phyloP scores from a whole-genome alignment of 2,113 vertebrate species.

The Heterochromis multidens region DNA sequence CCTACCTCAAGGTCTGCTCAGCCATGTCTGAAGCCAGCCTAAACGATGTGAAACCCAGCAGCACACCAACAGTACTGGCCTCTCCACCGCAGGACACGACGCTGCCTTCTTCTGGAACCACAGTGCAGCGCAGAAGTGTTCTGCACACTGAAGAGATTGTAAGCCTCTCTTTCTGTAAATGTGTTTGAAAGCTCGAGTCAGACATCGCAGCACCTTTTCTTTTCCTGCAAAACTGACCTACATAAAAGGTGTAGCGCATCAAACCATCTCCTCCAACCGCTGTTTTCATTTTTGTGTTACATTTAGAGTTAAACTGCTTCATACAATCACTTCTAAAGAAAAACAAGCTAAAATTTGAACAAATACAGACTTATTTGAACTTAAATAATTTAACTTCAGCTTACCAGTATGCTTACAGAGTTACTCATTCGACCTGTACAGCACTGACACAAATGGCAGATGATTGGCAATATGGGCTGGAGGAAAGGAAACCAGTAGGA shows the following conservation, averaged over 20 bases:
- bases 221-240: not conserved
- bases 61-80: slow-evolving; percentile 13
- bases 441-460: no score
- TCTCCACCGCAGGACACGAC: slow-evolving; percentile 36
- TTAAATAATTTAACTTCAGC: no score
- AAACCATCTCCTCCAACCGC: not conserved
- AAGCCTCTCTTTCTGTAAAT: slow-evolving; percentile 1
- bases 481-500: no score
- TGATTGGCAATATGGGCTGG: no score
- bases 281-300: not conserved
- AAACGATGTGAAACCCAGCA: slow-evolving; percentile 49
- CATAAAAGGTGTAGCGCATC: not conserved
- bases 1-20: slow-evolving; percentile 77
- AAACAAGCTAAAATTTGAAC: no score
- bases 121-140: slow-evolving; percentile 75
- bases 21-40: slow-evolving; percentile 68
- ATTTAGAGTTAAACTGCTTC: not conserved
- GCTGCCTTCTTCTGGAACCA: slow-evolving; percentile 58
- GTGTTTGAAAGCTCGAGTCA: not conserved
- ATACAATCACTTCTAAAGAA: not conserved
- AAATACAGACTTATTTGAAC: no score
- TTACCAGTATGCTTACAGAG: no score
- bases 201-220: not conserved
- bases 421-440: no score
- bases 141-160: slow-evolving; percentile 76